Percentiles rank a stretch among this genome's conserved stretches.
Evolutionary conservation across 2,113 vertebrate genomes (phyloP).

Genomic region (Prunella fulvescens): DNA sequence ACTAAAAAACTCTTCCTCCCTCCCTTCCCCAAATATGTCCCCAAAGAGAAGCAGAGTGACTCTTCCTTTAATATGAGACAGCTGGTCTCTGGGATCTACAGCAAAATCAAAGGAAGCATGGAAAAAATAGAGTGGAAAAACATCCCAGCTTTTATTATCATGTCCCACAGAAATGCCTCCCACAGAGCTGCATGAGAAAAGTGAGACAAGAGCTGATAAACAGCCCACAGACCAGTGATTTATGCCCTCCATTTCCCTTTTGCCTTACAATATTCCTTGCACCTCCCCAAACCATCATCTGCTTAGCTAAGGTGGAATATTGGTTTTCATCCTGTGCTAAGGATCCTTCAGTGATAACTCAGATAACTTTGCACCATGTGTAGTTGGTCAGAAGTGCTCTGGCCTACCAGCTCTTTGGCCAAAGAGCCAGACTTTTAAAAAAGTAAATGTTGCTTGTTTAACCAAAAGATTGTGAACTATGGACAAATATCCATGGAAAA

Average conservation of each 20-base stretch:
- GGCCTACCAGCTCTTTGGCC: not conserved
- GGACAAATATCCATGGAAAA: not conserved
- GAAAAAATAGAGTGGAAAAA: not conserved
- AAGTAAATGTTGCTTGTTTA: not conserved
- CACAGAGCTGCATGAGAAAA: not conserved
- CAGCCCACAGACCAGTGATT: not conserved
- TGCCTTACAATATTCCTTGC: not conserved
- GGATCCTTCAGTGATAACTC: not conserved
- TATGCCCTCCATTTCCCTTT: not conserved
- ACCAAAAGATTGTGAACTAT: not conserved
- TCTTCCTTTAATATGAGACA: constrained; percentile 33
- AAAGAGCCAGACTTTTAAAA: not conserved
- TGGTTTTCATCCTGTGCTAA: not conserved
- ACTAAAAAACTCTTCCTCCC: not conserved
- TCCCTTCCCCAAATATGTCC: not conserved
- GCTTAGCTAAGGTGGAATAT: not conserved
- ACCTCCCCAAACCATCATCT: not conserved
- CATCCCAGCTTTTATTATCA: not conserved
- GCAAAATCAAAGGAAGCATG: constrained; percentile 9
- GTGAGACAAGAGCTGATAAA: not conserved
- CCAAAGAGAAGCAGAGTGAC: not conserved
- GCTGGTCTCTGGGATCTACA: constrained; percentile 13
- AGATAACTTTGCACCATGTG: not conserved
- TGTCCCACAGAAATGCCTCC: constrained; percentile 2
- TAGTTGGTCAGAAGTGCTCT: not conserved